phyloP scores from a whole-genome alignment of 2,888 invertebrate genomes.

The Rhorus exstirpatorius region DNA sequence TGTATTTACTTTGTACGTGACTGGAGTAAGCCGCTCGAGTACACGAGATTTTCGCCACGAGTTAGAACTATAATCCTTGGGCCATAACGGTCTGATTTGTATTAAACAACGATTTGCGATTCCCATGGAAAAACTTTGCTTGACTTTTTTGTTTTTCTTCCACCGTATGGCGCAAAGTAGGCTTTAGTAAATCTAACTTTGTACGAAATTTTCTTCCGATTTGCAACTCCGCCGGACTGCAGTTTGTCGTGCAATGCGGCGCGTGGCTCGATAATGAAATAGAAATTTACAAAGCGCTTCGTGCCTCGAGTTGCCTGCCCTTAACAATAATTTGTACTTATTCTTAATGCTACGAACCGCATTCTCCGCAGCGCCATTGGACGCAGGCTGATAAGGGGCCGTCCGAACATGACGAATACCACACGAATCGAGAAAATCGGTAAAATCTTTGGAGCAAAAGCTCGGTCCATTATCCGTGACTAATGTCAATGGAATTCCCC shows the following conservation, averaged over 20 bases:
- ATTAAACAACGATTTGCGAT: too few relatives aligned
- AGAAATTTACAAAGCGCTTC: slow-evolving; percentile 22
- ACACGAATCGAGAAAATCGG: too few relatives aligned
- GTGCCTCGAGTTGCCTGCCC: slow-evolving; percentile 9
- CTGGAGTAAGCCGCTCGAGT: too few relatives aligned
- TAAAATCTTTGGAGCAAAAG: too few relatives aligned
- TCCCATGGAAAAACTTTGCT: too few relatives aligned
- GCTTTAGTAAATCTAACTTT: slow-evolving; percentile 52
- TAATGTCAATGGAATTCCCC: slow-evolving; percentile 34
- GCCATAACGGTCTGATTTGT: too few relatives aligned
- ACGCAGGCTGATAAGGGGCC: slow-evolving; percentile 1
- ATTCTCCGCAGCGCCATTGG: slow-evolving; percentile 40
- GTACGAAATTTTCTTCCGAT: slow-evolving; percentile 45
- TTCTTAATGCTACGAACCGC: slow-evolving; percentile 54
- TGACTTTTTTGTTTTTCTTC: too few relatives aligned
- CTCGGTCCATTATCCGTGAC: slow-evolving; percentile 20
- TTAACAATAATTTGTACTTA: slow-evolving; percentile 48
- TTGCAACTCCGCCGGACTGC: slow-evolving; percentile 54
- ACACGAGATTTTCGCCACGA: too few relatives aligned
- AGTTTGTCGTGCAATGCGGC: slow-evolving; percentile 46
- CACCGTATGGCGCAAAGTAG: too few relatives aligned
- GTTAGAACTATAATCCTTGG: too few relatives aligned
- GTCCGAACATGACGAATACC: not conserved
- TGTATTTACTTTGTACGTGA: too few relatives aligned
- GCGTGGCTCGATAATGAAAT: slow-evolving; percentile 55